These are phyloP conservation scores for Meles meles DNA, from an alignment of 2,113 vertebrate species.

Conservation along the genomic window DNA sequence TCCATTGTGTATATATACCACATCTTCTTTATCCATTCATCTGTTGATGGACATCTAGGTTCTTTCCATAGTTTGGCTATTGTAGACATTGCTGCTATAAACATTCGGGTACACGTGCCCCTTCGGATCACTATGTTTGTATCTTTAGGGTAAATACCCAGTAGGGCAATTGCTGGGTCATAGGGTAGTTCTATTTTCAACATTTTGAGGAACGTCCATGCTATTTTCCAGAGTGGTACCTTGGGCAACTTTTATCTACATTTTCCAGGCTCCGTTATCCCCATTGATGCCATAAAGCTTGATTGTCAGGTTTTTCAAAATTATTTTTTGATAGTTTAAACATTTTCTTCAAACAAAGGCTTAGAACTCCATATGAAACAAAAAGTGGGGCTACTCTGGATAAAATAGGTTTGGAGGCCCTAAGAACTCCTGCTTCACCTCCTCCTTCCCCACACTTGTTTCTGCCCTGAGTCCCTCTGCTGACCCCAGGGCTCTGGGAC, in stretches of 20 bases:
- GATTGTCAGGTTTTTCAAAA: not conserved
- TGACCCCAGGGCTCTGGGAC: not conserved
- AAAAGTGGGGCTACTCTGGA: not conserved
- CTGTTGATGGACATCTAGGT: too few relatives aligned
- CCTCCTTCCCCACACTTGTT: not conserved
- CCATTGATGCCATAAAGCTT: not conserved
- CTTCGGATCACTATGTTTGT: too few relatives aligned
- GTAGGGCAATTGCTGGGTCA: too few relatives aligned
- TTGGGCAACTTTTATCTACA: not conserved
- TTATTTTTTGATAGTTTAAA: not conserved
- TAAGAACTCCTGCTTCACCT: not conserved
- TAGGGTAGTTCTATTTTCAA: too few relatives aligned
- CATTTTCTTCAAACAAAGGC: conserved; percentile 3
- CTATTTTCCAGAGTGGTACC: too few relatives aligned
- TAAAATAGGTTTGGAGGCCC: not conserved
- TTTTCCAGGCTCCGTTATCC: not conserved
- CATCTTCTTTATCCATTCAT: too few relatives aligned
- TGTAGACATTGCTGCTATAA: too few relatives aligned
- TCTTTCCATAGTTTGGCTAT: too few relatives aligned
- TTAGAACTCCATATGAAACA: not conserved
- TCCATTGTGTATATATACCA: too few relatives aligned
- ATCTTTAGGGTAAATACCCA: too few relatives aligned
- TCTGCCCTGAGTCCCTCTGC: not conserved
- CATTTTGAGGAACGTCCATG: too few relatives aligned
- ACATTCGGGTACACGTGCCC: too few relatives aligned